Evolutionary conservation across 2,797 vertebrate genomes (phyloP).

Genomic region (Amniataba percoides): DNA sequence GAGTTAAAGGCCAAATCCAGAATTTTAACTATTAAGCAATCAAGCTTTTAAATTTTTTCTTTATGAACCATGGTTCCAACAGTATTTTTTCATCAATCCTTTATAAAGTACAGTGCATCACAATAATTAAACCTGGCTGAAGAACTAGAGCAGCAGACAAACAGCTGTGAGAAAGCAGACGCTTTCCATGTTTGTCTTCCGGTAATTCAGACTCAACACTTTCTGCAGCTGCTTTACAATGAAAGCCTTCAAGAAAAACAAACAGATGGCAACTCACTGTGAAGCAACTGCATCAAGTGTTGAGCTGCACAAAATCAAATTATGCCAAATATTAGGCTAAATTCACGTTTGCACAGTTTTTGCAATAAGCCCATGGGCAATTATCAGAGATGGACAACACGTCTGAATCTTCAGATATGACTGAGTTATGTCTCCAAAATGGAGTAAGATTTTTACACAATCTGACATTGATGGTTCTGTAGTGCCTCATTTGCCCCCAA

Average conservation of each 20-base stretch:
- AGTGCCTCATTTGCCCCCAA: no score
- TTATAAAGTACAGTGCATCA: constrained; percentile 20
- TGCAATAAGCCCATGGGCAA: not conserved
- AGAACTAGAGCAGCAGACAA: constrained; percentile 44
- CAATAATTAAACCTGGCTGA: constrained; percentile 22
- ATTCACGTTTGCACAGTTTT: not conserved
- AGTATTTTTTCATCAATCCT: not conserved
- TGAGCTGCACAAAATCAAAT: constrained; percentile 10
- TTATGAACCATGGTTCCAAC: not conserved
- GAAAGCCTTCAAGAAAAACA: constrained; percentile 63
- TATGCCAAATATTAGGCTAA: not conserved
- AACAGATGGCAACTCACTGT: constrained; percentile 60
- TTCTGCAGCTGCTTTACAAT: constrained; percentile 69
- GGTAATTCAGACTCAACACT: constrained; percentile 62
- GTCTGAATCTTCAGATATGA: no score
- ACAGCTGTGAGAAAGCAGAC: constrained; percentile 67
- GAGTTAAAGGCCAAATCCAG: not conserved
- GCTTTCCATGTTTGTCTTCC: constrained; percentile 59
- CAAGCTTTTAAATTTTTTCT: not conserved
- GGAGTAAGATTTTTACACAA: no score
- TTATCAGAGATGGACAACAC: no score
- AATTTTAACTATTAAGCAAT: not conserved
- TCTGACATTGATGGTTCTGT: no score
- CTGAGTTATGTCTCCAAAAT: no score
- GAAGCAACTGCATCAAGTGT: constrained; percentile 40